Conservation (phyloP, 2,888 invertebrate genomes). For the Scelioninae gen. 1 region DNA sequence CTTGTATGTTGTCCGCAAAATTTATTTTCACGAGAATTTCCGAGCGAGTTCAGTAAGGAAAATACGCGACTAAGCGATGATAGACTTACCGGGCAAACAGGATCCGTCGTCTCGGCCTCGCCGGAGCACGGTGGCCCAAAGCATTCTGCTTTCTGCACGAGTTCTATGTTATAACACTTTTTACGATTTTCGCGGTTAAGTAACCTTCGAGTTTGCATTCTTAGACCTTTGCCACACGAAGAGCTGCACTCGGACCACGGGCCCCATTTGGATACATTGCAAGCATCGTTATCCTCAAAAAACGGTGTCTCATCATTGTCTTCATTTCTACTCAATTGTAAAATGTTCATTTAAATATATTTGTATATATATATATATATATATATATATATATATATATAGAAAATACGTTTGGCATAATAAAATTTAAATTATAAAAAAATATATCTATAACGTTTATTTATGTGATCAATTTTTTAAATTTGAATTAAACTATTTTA, state of each 20-base stretch:
- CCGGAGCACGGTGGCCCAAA: conserved; percentile 89
- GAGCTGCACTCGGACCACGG: conserved; percentile 94
- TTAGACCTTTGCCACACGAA: conserved; percentile 92
- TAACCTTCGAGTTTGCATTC: conserved; percentile 89
- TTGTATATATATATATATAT: too few species aligned
- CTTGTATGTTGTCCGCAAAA: conserved; percentile 28
- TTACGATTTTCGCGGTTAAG: conserved; percentile 90
- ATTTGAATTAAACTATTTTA: too few species aligned
- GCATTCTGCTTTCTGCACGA: conserved; percentile 92
- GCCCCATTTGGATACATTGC: conserved; percentile 90
- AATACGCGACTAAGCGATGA: conserved; percentile 9
- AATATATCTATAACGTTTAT: too few species aligned
- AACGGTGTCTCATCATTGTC: conserved; percentile 81
- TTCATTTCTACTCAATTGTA: conserved; percentile 63
- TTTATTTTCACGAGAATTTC: conserved; percentile 22
- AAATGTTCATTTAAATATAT: not conserved
- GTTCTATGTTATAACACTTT: conserved; percentile 91
- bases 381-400: too few species aligned
- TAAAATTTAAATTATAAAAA: too few species aligned
- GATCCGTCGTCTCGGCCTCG: conserved; percentile 86
- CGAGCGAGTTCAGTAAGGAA: conserved; percentile 23
- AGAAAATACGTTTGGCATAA: too few species aligned
- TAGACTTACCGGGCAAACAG: conserved; percentile 85
- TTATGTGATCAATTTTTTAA: too few species aligned
- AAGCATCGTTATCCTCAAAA: conserved; percentile 85